A percentile compares a stretch with the other conserved stretches of the same genome.
Evolutionary conservation across 2,113 vertebrate species (phyloP).

Genomic region (Muscicapa adusta): DNA sequence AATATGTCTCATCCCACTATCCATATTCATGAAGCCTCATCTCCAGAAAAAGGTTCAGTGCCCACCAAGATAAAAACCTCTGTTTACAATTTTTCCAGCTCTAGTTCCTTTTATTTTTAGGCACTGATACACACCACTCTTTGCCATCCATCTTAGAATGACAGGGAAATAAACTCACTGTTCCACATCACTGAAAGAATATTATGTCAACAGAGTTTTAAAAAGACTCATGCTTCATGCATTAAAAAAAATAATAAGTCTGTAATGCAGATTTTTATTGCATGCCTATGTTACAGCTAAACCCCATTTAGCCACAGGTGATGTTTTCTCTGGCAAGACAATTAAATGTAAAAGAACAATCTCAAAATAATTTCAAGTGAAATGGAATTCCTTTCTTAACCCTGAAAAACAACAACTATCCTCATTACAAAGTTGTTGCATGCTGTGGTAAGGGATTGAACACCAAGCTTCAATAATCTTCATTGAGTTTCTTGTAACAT

Average conservation of each 20-base stretch:
- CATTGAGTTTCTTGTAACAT: not conserved
- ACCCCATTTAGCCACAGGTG: constrained; percentile 41
- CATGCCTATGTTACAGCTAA: not conserved
- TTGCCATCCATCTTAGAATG: not conserved
- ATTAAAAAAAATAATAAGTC: not conserved
- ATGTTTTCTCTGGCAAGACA: not conserved
- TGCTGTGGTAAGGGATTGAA: not conserved
- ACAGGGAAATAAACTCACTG: not conserved
- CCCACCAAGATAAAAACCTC: not conserved
- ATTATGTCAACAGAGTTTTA: not conserved
- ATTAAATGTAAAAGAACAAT: not conserved
- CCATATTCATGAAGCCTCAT: not conserved
- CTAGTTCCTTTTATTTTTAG: not conserved
- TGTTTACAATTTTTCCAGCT: not conserved
- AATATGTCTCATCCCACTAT: not conserved
- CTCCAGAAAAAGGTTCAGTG: not conserved
- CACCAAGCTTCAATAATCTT: not conserved
- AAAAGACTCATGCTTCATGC: constrained; percentile 51
- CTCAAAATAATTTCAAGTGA: not conserved
- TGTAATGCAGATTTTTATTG: not conserved
- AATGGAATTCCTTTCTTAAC: not conserved
- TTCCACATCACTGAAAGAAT: not conserved
- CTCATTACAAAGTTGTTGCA: not conserved
- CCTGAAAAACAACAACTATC: not conserved
- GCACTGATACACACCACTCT: not conserved